A percentile compares a stretch with the other conserved stretches of the same genome.
Evolutionary conservation across 2,797 vertebrate species (phyloP).

Genomic region (Acrocephalus scirpaceus): DNA sequence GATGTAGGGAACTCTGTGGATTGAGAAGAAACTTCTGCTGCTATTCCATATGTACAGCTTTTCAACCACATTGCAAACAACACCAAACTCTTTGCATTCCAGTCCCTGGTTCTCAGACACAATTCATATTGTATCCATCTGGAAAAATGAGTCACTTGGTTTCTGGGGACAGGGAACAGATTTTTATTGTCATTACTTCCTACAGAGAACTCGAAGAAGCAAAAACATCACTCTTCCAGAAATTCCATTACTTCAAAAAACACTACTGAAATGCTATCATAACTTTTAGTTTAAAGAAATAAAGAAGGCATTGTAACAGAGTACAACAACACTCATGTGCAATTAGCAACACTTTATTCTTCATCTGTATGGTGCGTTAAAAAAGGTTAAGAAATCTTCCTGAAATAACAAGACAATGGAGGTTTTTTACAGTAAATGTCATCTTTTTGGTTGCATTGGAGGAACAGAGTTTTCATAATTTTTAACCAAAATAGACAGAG

Average conservation of each 20-base stretch:
- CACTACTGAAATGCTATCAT: background rate
- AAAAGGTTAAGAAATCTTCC: background rate
- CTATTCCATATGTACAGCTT: conserved; percentile 32
- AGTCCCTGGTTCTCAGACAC: conserved; percentile 60
- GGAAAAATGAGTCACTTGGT: conserved; percentile 61
- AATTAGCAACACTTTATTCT: background rate
- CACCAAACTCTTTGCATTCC: conserved; percentile 52
- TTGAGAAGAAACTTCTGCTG: conserved; percentile 30
- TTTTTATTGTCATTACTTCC: conserved; percentile 49
- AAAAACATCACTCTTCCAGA: conserved; percentile 16
- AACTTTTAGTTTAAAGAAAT: conserved; percentile 8
- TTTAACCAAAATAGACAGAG: background rate
- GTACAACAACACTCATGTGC: background rate
- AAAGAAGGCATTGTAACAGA: background rate
- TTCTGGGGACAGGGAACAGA: conserved; percentile 58
- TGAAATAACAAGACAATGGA: background rate
- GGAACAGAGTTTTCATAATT: background rate
- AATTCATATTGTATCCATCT: conserved; percentile 74
- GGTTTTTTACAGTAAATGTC: background rate
- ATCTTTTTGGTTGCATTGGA: background rate
- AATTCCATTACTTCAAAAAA: conserved; percentile 21
- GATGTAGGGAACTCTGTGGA: background rate
- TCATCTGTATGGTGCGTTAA: background rate
- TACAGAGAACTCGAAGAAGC: background rate
- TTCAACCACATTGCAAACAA: conserved; percentile 56